These are phyloP conservation scores for Leptobrachium ailaonicum DNA, from an alignment of 2,113 vertebrate species.

Conservation along the genomic window DNA sequence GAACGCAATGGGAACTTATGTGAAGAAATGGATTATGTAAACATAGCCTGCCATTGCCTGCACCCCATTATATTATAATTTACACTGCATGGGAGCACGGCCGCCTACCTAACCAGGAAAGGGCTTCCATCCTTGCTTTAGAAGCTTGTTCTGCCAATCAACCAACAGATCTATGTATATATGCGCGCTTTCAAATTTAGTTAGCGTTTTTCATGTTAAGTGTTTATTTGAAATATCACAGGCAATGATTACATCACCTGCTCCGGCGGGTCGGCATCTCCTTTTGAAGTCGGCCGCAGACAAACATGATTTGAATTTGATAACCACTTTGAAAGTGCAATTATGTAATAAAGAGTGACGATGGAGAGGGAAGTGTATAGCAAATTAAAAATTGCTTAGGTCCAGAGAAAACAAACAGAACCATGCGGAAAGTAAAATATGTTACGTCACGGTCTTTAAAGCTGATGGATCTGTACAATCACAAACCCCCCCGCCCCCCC, in stretches of 20 bases:
- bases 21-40: conserved; percentile 97
- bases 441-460: conserved; percentile 47
- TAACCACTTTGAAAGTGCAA: conserved; percentile 90
- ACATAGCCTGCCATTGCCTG: conserved; percentile 92
- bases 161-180: conserved; percentile 75
- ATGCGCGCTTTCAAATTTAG: conserved; percentile 79
- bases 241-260: conserved; percentile 90
- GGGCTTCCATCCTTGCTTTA: conserved; percentile 76
- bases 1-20: conserved; percentile 89
- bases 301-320: conserved; percentile 87
- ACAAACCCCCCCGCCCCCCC: not conserved
- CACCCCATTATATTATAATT: conserved; percentile 97
- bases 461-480: conserved; percentile 37
- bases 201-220: conserved; percentile 92
- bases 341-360: conserved; percentile 84
- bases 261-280: conserved; percentile 64
- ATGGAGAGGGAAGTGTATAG: conserved; percentile 83
- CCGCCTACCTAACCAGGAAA: conserved; percentile 79
- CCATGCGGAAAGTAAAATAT: conserved; percentile 57
- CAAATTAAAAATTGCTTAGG: conserved; percentile 77
- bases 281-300: conserved; percentile 80
- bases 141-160: conserved; percentile 82
- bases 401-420: conserved; percentile 79
- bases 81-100: conserved; percentile 93
- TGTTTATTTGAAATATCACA: conserved; percentile 97